Evolutionary conservation across 2,797 vertebrate species (phyloP).

Genomic region (Brachyrhaphis roseni): DNA sequence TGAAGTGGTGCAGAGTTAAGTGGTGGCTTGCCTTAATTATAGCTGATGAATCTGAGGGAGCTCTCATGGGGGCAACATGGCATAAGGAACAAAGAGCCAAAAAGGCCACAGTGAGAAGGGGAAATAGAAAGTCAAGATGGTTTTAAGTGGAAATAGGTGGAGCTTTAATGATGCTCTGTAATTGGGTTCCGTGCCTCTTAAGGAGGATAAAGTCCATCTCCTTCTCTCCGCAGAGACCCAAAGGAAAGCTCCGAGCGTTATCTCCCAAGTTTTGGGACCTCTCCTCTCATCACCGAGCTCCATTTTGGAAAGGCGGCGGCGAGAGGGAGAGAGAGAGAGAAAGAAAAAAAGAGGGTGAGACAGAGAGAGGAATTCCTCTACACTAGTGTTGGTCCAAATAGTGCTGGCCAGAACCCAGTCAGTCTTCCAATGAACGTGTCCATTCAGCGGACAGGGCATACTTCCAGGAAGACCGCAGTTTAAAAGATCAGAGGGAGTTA

Average conservation of each 20-base stretch:
- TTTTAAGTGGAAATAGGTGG: slow-evolving; percentile 53
- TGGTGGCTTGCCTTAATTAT: slow-evolving; percentile 66
- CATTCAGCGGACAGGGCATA: slow-evolving; percentile 70
- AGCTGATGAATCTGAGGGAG: slow-evolving; percentile 65
- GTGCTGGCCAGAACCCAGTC: slow-evolving; percentile 62
- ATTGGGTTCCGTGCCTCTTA: slow-evolving; percentile 59
- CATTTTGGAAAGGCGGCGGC: slow-evolving; percentile 43
- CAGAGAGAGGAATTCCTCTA: slow-evolving; percentile 61
- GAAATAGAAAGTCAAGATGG: slow-evolving; percentile 61
- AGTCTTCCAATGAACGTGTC: slow-evolving; percentile 69
- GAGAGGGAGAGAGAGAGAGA: not conserved
- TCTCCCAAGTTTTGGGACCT: slow-evolving; percentile 63
- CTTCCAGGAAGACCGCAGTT: slow-evolving; percentile 71
- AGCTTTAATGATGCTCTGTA: slow-evolving; percentile 64
- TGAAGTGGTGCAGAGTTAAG: slow-evolving; percentile 64
- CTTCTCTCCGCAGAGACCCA: slow-evolving; percentile 43
- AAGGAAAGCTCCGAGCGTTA: slow-evolving; percentile 62
- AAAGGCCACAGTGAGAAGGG: slow-evolving; percentile 33
- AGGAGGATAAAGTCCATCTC: slow-evolving; percentile 66
- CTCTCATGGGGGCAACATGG: slow-evolving; percentile 67
- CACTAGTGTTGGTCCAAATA: slow-evolving; percentile 74
- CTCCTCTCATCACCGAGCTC: slow-evolving; percentile 55
- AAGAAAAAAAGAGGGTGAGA: slow-evolving; percentile 41
- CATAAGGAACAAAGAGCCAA: slow-evolving; percentile 49
- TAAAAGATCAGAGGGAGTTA: slow-evolving; percentile 64